A percentile compares a stretch with the other conserved stretches of the same genome.
phyloP scores from a whole-genome alignment of 1,140 invertebrate species.

The Choristoneura fumiferana region DNA sequence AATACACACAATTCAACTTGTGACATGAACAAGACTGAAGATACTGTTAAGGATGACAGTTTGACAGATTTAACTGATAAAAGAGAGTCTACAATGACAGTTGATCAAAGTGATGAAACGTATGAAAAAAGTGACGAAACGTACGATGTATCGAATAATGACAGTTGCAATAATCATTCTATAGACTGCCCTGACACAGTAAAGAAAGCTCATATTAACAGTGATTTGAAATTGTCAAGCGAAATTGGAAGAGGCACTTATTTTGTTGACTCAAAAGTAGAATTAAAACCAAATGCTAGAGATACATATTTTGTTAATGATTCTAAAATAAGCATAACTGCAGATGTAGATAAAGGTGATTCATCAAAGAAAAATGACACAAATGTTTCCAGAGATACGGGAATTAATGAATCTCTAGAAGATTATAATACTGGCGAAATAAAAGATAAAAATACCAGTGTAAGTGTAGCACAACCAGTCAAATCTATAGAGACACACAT shows the following conservation, averaged over 20 bases:
- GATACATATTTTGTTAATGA: slow-evolving; percentile 27
- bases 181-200: slow-evolving; percentile 7
- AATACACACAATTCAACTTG: slow-evolving; percentile 5
- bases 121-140: not conserved
- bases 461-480: slow-evolving; percentile 2
- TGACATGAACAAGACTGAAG: slow-evolving; percentile 18
- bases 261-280: slow-evolving; percentile 15
- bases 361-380: not conserved
- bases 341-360: slow-evolving; percentile 18
- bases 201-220: slow-evolving; percentile 13
- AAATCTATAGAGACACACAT: slow-evolving; percentile 36
- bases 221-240: not conserved
- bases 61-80: slow-evolving; percentile 6
- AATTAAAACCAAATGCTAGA: slow-evolving; percentile 11
- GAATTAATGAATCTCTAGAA: not conserved
- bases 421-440: not conserved
- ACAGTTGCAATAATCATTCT: not conserved
- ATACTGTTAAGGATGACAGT: slow-evolving; percentile 18
- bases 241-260: slow-evolving; percentile 17
- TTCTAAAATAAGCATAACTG: slow-evolving; percentile 8
- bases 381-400: not conserved
- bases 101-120: not conserved
- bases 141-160: slow-evolving; percentile 10
- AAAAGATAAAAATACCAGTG: not conserved
- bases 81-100: slow-evolving; percentile 10